Percentiles rank a stretch among this genome's conserved stretches.
Evolutionary conservation across 1,140 invertebrate species (phyloP).

Genomic region (Drosophila eugracilis): DNA sequence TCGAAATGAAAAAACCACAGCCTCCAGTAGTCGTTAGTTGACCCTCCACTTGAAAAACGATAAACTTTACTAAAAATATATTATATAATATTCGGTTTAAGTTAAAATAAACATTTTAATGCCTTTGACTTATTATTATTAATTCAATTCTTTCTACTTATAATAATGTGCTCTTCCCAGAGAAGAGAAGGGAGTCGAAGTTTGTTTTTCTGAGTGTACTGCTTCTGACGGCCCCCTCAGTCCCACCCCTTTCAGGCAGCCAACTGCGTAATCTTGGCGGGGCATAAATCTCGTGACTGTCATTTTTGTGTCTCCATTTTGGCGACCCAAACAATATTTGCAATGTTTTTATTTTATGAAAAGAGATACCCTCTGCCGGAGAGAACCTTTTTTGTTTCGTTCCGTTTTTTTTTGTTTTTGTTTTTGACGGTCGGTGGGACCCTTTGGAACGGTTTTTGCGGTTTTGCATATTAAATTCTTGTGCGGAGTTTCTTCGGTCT

Average conservation of each 20-base stretch:
- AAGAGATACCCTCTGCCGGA: constrained; percentile 58
- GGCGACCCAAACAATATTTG: constrained; percentile 83
- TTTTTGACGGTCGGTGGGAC: constrained; percentile 19
- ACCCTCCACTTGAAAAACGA: constrained; percentile 1
- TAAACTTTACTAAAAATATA: not conserved
- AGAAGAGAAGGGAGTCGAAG: too few relatives aligned
- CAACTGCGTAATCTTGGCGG: constrained; percentile 76
- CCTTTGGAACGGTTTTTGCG: constrained; percentile 77
- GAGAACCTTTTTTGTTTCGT: constrained; percentile 48
- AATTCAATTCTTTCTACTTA: too few relatives aligned
- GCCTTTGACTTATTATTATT: too few relatives aligned
- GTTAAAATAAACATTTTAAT: too few relatives aligned
- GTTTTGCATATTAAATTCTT: constrained; percentile 84
- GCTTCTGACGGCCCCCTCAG: not conserved
- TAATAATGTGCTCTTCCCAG: too few relatives aligned
- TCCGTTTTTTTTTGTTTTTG: constrained; percentile 28
- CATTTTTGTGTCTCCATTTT: constrained; percentile 84
- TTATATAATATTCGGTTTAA: too few relatives aligned
- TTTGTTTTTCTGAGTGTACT: constrained; percentile 19
- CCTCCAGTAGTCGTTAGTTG: constrained; percentile 51
- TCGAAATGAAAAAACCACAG: constrained; percentile 25
- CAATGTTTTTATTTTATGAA: constrained; percentile 78
- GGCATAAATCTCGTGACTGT: constrained; percentile 82
- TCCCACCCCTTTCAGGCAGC: constrained; percentile 19
- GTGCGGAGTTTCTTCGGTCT: constrained; percentile 46